Conservation (phyloP, 2,113 vertebrate genomes). For the Actenoides lindsayi region DNA sequence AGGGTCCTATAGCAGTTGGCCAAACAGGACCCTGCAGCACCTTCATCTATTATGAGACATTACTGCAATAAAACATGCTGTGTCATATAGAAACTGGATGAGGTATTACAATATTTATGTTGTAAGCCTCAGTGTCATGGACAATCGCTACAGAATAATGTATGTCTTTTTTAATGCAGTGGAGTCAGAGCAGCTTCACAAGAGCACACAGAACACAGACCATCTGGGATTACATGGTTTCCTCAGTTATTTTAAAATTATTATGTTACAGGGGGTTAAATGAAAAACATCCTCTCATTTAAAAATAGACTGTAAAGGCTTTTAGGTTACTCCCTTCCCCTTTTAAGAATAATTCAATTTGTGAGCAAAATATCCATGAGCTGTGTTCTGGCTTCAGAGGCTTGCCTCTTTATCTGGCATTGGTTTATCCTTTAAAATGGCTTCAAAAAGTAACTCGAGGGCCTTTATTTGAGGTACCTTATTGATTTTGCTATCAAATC, state of each 20-base stretch:
- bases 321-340: background rate
- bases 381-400: background rate
- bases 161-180: constrained; percentile 49
- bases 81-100: constrained; percentile 58
- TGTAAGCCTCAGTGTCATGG: constrained; percentile 63
- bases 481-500: background rate
- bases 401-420: background rate
- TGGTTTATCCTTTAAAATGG: background rate
- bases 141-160: constrained; percentile 65
- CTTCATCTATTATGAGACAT: constrained; percentile 61
- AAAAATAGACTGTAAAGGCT: background rate
- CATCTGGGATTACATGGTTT: constrained; percentile 30
- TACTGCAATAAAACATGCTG: constrained; percentile 58
- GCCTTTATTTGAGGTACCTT: background rate
- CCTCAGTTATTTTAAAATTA: constrained; percentile 39
- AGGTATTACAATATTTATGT: constrained; percentile 68
- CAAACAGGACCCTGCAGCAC: constrained; percentile 61
- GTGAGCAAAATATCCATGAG: background rate
- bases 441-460: background rate
- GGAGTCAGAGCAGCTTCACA: constrained; percentile 36
- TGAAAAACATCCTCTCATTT: constrained; percentile 38
- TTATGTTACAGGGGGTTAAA: background rate
- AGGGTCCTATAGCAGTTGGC: constrained; percentile 53
- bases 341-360: constrained; percentile 23
- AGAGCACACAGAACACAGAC: constrained; percentile 15